A percentile compares a stretch with the other conserved stretches of the same genome.
Evolutionary conservation across 2,113 vertebrate species (phyloP).

Genomic region (Alectura lathami): DNA sequence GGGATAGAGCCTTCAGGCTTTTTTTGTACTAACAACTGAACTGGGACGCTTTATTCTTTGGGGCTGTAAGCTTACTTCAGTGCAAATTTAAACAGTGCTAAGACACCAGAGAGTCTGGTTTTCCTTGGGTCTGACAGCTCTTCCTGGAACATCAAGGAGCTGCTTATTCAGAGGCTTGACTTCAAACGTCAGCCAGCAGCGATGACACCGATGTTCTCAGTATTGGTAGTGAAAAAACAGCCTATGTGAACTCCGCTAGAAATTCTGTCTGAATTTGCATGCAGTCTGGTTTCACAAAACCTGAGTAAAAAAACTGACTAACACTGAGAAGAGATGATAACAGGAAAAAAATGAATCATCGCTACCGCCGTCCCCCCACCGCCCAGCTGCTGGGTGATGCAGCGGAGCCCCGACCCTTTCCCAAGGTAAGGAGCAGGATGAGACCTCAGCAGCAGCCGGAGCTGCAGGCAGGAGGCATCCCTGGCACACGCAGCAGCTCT

Average conservation of each 20-base stretch:
- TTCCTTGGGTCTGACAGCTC: background rate
- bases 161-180: background rate
- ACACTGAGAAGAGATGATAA: background rate
- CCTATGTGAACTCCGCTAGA: background rate
- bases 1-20: background rate
- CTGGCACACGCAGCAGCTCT: background rate
- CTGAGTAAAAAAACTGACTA: background rate
- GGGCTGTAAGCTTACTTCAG: background rate
- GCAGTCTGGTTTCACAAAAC: background rate
- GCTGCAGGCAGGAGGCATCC: background rate
- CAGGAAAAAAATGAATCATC: background rate
- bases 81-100: background rate
- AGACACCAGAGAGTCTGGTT: background rate
- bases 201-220: background rate
- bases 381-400: background rate
- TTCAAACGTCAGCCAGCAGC: background rate
- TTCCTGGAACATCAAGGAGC: background rate
- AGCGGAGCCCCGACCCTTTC: background rate
- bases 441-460: background rate
- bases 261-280: slow-evolving; percentile 12
- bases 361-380: background rate
- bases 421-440: background rate
- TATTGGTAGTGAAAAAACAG: background rate
- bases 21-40: background rate
- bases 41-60: background rate